Conservation (phyloP, 1,140 invertebrate species). For the Sesamia nonagrioides region DNA sequence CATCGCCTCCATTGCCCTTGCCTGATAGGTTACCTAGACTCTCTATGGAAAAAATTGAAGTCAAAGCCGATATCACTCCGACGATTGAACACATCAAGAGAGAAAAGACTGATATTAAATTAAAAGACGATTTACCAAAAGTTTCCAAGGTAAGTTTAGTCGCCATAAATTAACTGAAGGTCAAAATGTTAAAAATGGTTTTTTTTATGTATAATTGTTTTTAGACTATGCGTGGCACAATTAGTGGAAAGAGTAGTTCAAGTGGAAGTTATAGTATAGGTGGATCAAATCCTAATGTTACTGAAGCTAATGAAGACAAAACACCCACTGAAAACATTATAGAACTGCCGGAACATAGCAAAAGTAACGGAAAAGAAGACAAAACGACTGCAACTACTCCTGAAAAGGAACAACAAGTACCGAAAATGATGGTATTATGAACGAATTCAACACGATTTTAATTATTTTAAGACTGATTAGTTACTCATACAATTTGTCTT, state of each 20-base stretch:
- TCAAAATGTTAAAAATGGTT: neutral
- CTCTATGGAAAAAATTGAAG: conserved; percentile 78
- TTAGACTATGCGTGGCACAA: conserved; percentile 66
- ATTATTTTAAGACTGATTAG: neutral
- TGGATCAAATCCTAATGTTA: conserved; percentile 87
- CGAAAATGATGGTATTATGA: conserved; percentile 74
- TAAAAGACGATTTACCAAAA: conserved; percentile 68
- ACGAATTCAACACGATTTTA: neutral
- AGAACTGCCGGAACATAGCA: conserved; percentile 70
- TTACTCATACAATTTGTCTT: conserved; percentile 21
- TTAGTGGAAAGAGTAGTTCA: conserved; percentile 89
- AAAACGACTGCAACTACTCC: conserved; percentile 60
- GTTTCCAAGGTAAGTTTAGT: conserved; percentile 67
- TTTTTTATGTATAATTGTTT: conserved; percentile 5
- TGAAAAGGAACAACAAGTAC: conserved; percentile 75
- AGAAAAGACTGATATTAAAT: conserved; percentile 84
- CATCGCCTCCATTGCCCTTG: conserved; percentile 82
- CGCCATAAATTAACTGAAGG: neutral
- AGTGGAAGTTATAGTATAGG: conserved; percentile 90
- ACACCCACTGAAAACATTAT: conserved; percentile 68
- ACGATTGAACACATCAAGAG: conserved; percentile 73
- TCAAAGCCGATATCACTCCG: conserved; percentile 79
- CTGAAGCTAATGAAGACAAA: conserved; percentile 74
- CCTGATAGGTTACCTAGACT: conserved; percentile 77
- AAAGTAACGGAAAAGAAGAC: conserved; percentile 66